Conservation (phyloP, 1,140 invertebrate genomes). For the Drosophila willistoni region DNA sequence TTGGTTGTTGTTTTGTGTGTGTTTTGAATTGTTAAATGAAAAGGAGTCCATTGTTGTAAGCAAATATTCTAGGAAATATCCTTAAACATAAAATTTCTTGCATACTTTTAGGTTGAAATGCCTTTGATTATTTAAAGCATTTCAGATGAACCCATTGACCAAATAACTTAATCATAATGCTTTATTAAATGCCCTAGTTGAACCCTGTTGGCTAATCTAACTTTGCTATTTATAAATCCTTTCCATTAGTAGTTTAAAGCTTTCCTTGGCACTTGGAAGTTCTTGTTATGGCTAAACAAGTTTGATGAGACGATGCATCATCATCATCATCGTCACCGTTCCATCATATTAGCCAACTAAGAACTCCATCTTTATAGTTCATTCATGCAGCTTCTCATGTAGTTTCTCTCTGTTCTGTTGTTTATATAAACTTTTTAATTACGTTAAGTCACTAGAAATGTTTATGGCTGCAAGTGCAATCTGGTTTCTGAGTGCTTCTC, state of each 20-base stretch:
- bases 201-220: background rate
- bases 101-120: background rate
- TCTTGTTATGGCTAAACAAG: background rate
- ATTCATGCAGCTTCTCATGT: conserved; percentile 17
- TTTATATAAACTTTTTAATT: conserved; percentile 63
- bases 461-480: conserved; percentile 42
- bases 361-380: background rate
- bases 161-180: background rate
- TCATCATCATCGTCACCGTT: conserved; percentile 9
- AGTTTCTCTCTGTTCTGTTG: conserved; percentile 38
- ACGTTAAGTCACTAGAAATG: conserved; percentile 55
- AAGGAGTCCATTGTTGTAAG: background rate
- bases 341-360: conserved; percentile 16
- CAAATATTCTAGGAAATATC: background rate
- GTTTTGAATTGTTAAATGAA: background rate
- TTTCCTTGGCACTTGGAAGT: background rate
- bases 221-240: background rate
- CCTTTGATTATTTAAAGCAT: background rate
- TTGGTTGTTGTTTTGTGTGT: background rate
- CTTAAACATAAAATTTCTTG: background rate
- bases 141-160: background rate
- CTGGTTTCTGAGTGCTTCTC: conserved; percentile 8
- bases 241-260: conserved; percentile 5
- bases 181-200: background rate
- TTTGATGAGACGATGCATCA: conserved; percentile 16